A percentile compares a stretch with the other conserved stretches of the same genome.
Conservation (phyloP, 2,888 invertebrate species). For the Gandaritis pyraliata region DNA sequence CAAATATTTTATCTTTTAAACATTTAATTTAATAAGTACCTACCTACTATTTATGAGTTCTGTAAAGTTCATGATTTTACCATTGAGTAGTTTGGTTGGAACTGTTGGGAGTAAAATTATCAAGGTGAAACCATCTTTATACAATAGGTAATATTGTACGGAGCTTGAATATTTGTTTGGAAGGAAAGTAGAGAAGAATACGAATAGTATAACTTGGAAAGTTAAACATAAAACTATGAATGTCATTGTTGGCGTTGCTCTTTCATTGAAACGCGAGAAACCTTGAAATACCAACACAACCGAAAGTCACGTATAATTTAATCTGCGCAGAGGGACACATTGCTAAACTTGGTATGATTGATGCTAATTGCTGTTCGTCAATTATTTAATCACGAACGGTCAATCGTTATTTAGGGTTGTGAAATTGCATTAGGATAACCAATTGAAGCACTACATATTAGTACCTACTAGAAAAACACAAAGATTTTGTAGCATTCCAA, state of each 20-base stretch:
- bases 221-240: slow-evolving; percentile 18
- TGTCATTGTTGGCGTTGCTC: slow-evolving; percentile 16
- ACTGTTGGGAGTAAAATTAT: not conserved
- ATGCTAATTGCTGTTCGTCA: slow-evolving; percentile 14
- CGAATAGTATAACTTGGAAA: slow-evolving; percentile 15
- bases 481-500: no score
- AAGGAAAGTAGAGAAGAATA: slow-evolving; percentile 12
- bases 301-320: slow-evolving; percentile 18
- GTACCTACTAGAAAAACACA: no score
- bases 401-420: slow-evolving; percentile 1
- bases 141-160: slow-evolving; percentile 2
- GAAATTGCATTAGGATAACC: not conserved
- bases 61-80: not conserved
- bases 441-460: not conserved
- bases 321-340: slow-evolving; percentile 10
- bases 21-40: no score
- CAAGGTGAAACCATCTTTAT: slow-evolving; percentile 5
- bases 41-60: no score
- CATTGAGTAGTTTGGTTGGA: not conserved
- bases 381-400: slow-evolving; percentile 17
- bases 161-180: not conserved
- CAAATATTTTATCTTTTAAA: no score
- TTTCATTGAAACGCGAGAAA: slow-evolving; percentile 9
- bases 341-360: slow-evolving; percentile 8
- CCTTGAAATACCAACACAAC: slow-evolving; percentile 5